Conservation (phyloP, 2,888 invertebrate species). For the Bembecia ichneumoniformis region DNA sequence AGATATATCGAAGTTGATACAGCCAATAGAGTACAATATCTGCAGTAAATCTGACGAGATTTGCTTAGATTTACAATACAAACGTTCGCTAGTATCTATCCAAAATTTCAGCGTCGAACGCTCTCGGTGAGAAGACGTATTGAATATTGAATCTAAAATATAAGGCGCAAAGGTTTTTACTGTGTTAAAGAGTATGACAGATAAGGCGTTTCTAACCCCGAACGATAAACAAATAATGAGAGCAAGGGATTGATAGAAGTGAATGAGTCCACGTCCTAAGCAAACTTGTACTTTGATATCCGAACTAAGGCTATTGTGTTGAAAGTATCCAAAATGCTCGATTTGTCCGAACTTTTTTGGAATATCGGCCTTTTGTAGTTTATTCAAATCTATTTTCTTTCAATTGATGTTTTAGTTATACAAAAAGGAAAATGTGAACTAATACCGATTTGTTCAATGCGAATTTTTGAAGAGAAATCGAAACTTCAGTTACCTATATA, state of each 20-base stretch:
- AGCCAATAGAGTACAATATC: slow-evolving; percentile 6
- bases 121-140: slow-evolving; percentile 9
- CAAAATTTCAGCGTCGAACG: slow-evolving; percentile 22
- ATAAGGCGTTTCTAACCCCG: slow-evolving; percentile 33
- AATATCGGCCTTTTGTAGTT: slow-evolving; percentile 40
- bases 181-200: slow-evolving; percentile 16
- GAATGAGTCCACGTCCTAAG: slow-evolving; percentile 58
- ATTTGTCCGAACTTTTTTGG: slow-evolving; percentile 24
- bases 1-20: no score
- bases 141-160: slow-evolving; percentile 21
- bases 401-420: neutral
- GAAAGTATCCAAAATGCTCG: slow-evolving; percentile 30
- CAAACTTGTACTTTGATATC: slow-evolving; percentile 47
- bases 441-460: neutral
- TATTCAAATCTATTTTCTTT: slow-evolving; percentile 15
- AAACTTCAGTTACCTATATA: no score
- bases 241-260: slow-evolving; percentile 53
- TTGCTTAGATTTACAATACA: slow-evolving; percentile 29
- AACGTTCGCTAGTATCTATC: slow-evolving; percentile 23
- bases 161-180: slow-evolving; percentile 23
- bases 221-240: slow-evolving; percentile 52
- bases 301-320: slow-evolving; percentile 40
- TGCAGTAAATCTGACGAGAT: slow-evolving; percentile 34
- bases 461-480: no score
- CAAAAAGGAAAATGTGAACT: neutral